Conservation (phyloP, 2,797 vertebrate genomes). For the Artibeus jamaicensis region DNA sequence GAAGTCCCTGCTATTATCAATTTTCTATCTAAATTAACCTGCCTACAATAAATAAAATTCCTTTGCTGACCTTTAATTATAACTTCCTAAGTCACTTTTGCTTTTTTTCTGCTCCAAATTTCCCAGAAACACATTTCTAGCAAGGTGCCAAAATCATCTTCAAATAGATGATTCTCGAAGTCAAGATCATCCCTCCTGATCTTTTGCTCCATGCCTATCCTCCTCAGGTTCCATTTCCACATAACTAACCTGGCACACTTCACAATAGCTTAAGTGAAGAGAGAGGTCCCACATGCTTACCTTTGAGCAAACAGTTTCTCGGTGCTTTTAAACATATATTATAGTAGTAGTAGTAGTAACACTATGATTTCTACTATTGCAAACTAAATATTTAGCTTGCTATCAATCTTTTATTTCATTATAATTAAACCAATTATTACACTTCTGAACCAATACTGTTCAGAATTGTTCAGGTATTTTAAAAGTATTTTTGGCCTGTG, state of each 20-base stretch:
- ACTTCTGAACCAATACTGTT: too few relatives aligned
- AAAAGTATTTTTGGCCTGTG: neutral
- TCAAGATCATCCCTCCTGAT: neutral
- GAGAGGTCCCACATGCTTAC: neutral
- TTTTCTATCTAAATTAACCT: neutral
- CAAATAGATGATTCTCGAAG: neutral
- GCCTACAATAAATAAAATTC: neutral
- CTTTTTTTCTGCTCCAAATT: neutral
- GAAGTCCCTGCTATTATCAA: neutral
- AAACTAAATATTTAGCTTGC: neutral
- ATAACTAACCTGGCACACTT: neutral
- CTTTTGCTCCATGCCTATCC: neutral
- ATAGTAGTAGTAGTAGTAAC: neutral
- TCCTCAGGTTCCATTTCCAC: neutral
- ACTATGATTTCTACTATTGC: neutral
- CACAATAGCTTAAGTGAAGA: neutral
- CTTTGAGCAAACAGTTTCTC: neutral
- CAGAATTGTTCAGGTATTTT: neutral
- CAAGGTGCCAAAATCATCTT: neutral
- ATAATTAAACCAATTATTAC: neutral
- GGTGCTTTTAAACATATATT: neutral
- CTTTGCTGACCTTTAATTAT: neutral
- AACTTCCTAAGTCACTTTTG: neutral
- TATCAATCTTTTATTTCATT: neutral
- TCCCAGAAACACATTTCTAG: neutral